A percentile compares a stretch with the other conserved stretches of the same genome.
Conservation (phyloP, 2,113 vertebrate species). For the Paramormyrops kingsleyae region DNA sequence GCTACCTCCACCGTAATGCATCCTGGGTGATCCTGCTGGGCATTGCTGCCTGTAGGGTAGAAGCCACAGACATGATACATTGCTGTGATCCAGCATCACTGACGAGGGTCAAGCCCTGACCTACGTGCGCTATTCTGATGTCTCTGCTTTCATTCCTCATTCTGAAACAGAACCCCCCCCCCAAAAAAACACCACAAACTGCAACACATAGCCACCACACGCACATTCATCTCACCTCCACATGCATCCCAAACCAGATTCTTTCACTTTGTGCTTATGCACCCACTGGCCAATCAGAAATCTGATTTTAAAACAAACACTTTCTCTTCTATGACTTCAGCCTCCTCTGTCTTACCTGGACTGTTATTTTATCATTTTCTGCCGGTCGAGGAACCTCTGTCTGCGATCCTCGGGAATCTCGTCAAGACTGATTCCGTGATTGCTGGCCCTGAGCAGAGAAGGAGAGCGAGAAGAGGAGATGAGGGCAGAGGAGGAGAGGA, state of each 20-base stretch:
- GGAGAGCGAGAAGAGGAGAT: not conserved
- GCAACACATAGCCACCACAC: not conserved
- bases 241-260: not conserved
- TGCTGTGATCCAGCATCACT: not conserved
- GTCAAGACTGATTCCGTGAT: constrained; percentile 68
- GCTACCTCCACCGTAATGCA: not conserved
- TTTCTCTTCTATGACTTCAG: not conserved
- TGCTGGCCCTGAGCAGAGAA: constrained; percentile 56
- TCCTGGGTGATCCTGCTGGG: not conserved
- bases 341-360: not conserved
- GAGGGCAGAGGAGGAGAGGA: not conserved
- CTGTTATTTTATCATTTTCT: constrained; percentile 53
- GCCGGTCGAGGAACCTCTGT: constrained; percentile 66
- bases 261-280: not conserved
- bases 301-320: not conserved
- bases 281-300: not conserved
- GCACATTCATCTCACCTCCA: not conserved
- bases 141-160: not conserved
- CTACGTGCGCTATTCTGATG: not conserved
- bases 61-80: not conserved
- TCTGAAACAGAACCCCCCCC: not conserved
- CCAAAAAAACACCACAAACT: not conserved
- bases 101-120: not conserved
- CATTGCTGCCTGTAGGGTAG: not conserved
- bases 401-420: constrained; percentile 74